A percentile compares a stretch with the other conserved stretches of the same genome.
phyloP scores from a whole-genome alignment of 1,140 invertebrate species.

The Trichonephila clavata region DNA sequence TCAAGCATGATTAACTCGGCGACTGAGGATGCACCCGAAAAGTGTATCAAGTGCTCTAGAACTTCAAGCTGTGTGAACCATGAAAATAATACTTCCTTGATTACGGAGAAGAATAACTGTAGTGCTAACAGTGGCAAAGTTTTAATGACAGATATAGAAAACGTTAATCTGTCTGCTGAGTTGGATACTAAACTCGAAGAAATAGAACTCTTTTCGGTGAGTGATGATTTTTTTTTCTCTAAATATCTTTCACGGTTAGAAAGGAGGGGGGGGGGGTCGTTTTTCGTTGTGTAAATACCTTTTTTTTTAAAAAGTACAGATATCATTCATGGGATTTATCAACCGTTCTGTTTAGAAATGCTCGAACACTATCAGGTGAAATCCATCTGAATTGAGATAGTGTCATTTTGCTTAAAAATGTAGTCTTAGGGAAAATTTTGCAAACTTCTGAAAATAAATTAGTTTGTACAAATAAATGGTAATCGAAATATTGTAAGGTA shows the following conservation, averaged over 20 bases:
- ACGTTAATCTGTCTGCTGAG: background rate
- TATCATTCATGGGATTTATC: no score
- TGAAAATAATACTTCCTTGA: constrained; percentile 18
- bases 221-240: background rate
- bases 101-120: background rate
- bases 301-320: no score
- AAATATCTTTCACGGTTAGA: no score
- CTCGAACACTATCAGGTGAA: background rate
- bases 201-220: constrained; percentile 19
- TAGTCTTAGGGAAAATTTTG: no score
- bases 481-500: no score
- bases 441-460: no score
- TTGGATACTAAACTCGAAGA: background rate
- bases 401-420: background rate
- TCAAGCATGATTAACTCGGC: constrained; percentile 10
- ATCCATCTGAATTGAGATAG: background rate
- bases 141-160: background rate
- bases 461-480: no score
- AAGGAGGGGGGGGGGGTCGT: no score
- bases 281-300: no score
- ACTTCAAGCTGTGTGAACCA: background rate
- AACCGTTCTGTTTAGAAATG: no score
- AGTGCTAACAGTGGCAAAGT: background rate
- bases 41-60: background rate
- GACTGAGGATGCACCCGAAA: background rate